Evolutionary conservation across 2,888 invertebrate species (phyloP).

Genomic region (Diloba caeruleocephala): DNA sequence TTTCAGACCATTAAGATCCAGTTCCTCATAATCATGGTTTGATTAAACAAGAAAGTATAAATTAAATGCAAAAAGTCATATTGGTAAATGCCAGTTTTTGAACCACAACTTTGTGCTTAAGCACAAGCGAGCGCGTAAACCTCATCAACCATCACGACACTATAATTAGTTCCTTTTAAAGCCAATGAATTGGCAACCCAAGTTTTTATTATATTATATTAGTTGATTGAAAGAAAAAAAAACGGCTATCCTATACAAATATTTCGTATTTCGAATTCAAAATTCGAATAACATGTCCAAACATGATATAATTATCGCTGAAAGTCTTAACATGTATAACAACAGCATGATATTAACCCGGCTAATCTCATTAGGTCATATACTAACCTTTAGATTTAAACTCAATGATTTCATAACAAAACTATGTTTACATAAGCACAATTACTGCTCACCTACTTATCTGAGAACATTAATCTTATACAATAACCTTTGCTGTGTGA

Average conservation of each 20-base stretch:
- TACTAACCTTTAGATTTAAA: slow-evolving; percentile 40
- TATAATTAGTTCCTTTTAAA: no score
- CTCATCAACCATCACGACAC: no score
- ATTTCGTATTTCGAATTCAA: not conserved
- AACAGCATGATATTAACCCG: slow-evolving; percentile 23
- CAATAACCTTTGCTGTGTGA: slow-evolving; percentile 50
- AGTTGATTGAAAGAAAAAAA: not conserved
- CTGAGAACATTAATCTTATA: slow-evolving; percentile 47
- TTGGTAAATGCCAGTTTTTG: no score
- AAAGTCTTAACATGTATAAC: slow-evolving; percentile 9
- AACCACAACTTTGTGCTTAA: no score
- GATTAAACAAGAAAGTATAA: no score
- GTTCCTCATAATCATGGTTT: no score
- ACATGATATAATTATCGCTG: not conserved
- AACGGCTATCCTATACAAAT: not conserved
- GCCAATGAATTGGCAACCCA: no score
- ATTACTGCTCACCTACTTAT: slow-evolving; percentile 30
- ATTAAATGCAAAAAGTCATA: no score
- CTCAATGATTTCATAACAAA: slow-evolving; percentile 45
- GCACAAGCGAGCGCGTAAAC: no score
- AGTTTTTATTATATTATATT: not conserved
- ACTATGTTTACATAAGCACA: slow-evolving; percentile 42
- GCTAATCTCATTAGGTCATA: slow-evolving; percentile 38
- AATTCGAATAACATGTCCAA: slow-evolving; percentile 13
- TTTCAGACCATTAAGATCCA: no score